phyloP scores from a whole-genome alignment of 1,140 invertebrate genomes.

The Drepana arcuata region DNA sequence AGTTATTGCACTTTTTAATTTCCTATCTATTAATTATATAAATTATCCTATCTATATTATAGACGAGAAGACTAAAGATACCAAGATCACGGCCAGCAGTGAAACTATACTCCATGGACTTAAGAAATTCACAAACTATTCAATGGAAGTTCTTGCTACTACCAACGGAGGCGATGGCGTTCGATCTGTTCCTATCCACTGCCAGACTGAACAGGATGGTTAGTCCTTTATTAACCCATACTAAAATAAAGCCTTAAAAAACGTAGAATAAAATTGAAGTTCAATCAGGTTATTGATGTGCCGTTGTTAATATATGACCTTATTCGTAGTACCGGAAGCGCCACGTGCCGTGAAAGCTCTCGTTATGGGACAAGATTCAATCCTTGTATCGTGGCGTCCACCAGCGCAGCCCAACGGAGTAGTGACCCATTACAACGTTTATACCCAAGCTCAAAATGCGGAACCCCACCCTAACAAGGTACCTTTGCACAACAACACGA shows the following conservation, averaged over 20 bases:
- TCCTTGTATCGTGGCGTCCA: conserved; percentile 94
- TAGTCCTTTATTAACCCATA: conserved; percentile 39
- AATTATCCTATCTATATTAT: conserved; percentile 5
- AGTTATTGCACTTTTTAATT: too few relatives aligned
- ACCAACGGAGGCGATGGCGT: conserved; percentile 97
- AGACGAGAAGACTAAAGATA: conserved; percentile 94
- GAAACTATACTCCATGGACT: conserved; percentile 94
- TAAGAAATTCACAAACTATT: conserved; percentile 97
- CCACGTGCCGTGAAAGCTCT: conserved; percentile 94
- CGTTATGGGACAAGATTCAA: conserved; percentile 91
- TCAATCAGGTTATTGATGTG: too few relatives aligned
- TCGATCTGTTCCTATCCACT: conserved; percentile 90
- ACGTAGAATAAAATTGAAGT: too few relatives aligned
- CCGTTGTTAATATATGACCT: too few relatives aligned
- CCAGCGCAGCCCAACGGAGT: conserved; percentile 94
- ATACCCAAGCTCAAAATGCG: conserved; percentile 84
- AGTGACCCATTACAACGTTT: conserved; percentile 94
- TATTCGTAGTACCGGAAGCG: conserved; percentile 85
- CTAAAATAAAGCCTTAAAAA: too few relatives aligned
- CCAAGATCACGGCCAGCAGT: conserved; percentile 91
- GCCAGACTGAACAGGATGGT: conserved; percentile 97
- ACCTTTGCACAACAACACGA: too few relatives aligned
- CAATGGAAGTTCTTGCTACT: conserved; percentile 95
- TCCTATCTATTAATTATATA: too few relatives aligned
- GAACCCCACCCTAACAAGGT: conserved; percentile 82